Base-by-base conservation (phyloP, 1,140 invertebrate species). In the Bombus ignitus region DNA sequence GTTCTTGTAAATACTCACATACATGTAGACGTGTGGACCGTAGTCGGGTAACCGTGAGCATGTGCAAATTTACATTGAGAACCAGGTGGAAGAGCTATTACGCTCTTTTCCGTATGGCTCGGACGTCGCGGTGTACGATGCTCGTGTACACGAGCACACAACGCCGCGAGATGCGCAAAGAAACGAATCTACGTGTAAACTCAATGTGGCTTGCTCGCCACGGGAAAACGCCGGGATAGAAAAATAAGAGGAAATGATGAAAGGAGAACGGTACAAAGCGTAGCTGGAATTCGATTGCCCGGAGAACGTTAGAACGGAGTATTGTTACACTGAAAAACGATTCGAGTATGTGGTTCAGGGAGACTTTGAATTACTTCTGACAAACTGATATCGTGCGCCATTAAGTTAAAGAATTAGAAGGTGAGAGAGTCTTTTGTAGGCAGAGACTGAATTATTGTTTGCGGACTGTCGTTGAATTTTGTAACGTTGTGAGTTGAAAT, bases 31-130 rank as follows among this genome's bases (percentile, higher is more conserved):
- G 75, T 84, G 78, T 72, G 81, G 84, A 87, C 77, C 72, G 59
- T 88, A 76, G 78, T 42, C 57, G 76, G 68, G 73, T 91, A 85
- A 89, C 88, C 73, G 72, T 84, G 74, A 91, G 82, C 84, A 90
- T 91, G 87, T 91, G 90, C 85, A 91, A 91, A 92, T 92, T 92
- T 92, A 87, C 91, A 90, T 79, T 86, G 80, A 73, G 83, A 32
- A 85, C 74, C 39, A 79, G 42, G 57, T 88, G 86, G 79, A 91
- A 91, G 90, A 91, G 82, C 90, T 88, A 92, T 91, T 91, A 92
- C 91, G 84, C 87, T 86, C 74, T 77, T 85, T 87, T 83, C 81
- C 77, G 47, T 53, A 32, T 82, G 71, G 44, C 74, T 37, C 74
- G 68, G 37, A 35, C 62, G 74, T 47, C 18, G 22, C 32, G 65